Conservation (phyloP, 2,888 invertebrate species). For the Laothoe populi region DNA sequence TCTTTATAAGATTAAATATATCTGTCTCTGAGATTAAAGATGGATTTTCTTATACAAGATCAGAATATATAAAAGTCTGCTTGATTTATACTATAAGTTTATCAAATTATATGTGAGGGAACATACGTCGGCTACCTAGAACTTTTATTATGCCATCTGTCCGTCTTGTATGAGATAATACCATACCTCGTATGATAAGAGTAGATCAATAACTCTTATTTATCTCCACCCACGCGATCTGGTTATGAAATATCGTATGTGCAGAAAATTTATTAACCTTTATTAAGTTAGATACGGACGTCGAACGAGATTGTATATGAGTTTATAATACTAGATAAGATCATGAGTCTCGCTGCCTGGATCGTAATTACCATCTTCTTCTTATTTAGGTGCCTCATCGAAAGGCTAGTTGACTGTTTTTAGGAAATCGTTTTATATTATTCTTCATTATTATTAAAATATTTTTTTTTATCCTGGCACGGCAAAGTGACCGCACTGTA, state of each 20-base stretch:
- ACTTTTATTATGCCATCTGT: conserved; percentile 20
- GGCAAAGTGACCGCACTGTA: too few species aligned
- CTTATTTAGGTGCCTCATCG: too few species aligned
- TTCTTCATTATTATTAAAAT: too few species aligned
- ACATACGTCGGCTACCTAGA: background rate
- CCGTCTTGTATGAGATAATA: conserved; percentile 15
- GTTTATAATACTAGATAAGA: background rate
- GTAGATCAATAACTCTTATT: conserved; percentile 22
- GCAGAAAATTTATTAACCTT: conserved; percentile 23
- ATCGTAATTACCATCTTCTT: too few species aligned
- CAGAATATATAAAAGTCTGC: background rate
- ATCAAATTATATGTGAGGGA: background rate
- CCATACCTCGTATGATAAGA: conserved; percentile 8
- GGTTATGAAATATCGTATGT: conserved; percentile 20
- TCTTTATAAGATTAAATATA: too few species aligned
- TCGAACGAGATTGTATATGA: conserved; percentile 5
- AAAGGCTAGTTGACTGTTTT: too few species aligned
- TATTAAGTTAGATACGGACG: conserved; percentile 18
- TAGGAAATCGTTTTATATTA: too few species aligned
- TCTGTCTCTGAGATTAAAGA: too few species aligned
- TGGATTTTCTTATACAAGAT: too few species aligned
- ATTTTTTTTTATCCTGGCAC: too few species aligned
- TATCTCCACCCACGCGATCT: conserved; percentile 21
- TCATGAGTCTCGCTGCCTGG: background rate
- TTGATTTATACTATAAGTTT: background rate